phyloP scores from a whole-genome alignment of 2,888 invertebrate species.

The Amblyjoppa fuscipennis region DNA sequence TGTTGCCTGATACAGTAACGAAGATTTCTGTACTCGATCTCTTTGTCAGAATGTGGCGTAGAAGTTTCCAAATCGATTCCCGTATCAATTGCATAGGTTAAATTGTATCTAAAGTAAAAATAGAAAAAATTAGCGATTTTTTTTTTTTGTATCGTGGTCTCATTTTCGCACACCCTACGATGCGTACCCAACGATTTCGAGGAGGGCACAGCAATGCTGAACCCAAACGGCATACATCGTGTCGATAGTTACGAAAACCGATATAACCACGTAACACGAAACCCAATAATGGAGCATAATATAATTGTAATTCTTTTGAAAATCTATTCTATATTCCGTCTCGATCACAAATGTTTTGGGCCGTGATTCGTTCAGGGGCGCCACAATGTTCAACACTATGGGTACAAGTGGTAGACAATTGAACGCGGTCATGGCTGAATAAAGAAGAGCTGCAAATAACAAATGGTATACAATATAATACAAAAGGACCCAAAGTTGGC shows the following conservation, averaged over 20 bases:
- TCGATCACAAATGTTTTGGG: conserved; percentile 58
- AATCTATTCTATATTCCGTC: conserved; percentile 68
- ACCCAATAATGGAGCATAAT: conserved; percentile 61
- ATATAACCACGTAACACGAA: conserved; percentile 38
- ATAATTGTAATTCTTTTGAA: conserved; percentile 67
- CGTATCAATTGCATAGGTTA: not conserved
- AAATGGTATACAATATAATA: not conserved
- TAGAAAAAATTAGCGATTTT: not conserved
- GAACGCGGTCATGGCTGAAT: conserved; percentile 22
- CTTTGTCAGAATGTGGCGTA: not conserved
- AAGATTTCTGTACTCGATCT: conserved; percentile 1
- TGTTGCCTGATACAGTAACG: conserved; percentile 43
- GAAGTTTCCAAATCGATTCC: not conserved
- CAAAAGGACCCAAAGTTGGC: no score
- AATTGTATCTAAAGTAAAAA: conserved; percentile 15
- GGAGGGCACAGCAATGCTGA: conserved; percentile 67
- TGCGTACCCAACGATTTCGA: conserved; percentile 64
- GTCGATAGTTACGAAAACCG: conserved; percentile 58
- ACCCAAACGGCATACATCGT: conserved; percentile 51
- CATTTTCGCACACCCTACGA: not conserved
- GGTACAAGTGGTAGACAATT: conserved; percentile 54
- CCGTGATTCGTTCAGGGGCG: conserved; percentile 66
- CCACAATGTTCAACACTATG: conserved; percentile 61
- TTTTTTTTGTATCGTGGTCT: not conserved
- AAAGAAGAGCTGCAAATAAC: conserved; percentile 23